phyloP scores from a whole-genome alignment of 2,888 invertebrate species.

The Oasisia sp. region DNA sequence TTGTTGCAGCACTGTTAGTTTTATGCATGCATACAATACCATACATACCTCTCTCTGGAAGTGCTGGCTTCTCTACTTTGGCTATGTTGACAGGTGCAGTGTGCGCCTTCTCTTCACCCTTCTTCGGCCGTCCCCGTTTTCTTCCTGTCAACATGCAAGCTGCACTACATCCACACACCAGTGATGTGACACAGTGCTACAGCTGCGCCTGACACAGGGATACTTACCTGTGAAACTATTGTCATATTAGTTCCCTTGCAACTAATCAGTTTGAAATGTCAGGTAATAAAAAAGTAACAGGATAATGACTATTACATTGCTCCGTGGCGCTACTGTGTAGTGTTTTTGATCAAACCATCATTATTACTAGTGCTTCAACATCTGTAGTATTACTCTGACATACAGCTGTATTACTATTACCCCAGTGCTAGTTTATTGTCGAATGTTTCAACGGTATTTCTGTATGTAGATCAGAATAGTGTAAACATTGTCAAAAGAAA shows the following conservation, averaged over 20 bases:
- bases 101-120: constrained; percentile 47
- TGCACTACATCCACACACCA: too few relatives aligned
- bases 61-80: background rate
- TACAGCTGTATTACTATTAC: too few relatives aligned
- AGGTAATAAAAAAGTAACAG: too few relatives aligned
- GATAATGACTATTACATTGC: too few relatives aligned
- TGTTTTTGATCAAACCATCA: too few relatives aligned
- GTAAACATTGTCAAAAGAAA: background rate
- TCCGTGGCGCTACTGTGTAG: too few relatives aligned
- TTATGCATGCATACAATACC: background rate
- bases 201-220: background rate
- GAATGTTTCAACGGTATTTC: background rate
- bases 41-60: constrained; percentile 53
- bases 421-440: background rate
- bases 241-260: too few relatives aligned
- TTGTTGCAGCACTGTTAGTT: background rate
- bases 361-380: too few relatives aligned
- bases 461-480: background rate
- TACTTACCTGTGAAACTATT: background rate
- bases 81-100: constrained; percentile 19
- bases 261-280: too few relatives aligned
- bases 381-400: too few relatives aligned
- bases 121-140: constrained; percentile 50
- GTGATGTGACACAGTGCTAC: background rate
- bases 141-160: constrained; percentile 38